Base-by-base conservation (phyloP, 2,888 invertebrate species). In the Plebejus argus region DNA sequence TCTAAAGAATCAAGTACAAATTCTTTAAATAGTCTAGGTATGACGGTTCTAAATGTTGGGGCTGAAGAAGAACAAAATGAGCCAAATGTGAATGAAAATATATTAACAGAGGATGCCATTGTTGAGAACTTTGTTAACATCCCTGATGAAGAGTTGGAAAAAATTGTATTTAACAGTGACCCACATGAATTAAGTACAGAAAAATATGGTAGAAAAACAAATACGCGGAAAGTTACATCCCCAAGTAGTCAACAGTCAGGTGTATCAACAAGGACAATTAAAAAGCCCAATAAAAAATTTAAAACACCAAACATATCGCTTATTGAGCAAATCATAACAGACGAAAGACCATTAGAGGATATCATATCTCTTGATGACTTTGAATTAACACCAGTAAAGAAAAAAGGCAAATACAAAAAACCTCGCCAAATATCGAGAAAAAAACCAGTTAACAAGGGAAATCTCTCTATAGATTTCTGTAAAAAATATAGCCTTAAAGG, bases 231-330 rank as follows among this genome's bases (percentile, higher is more conserved):
- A 82, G 76, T 82, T 12, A 77, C 85, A 28, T 80, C 83, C 23
- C 82, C 83, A 72, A 82, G 85, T 20, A 83, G 84, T 49, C 85
- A 84, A 77, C 84, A 79, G 45, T 88, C 89, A n/a, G 83, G 82
- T 61, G 91, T 88, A 79, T 89, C 91, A 3, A 82, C 82, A 23
- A 76, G 78, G 61, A 39, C 61, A 12, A 80, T 80, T 70, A 87
- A 80, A 79, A 85, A 82, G 80, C 82, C 78, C 72, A 83, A 81
- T 39, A 88, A 83, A 78, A 91, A 87, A 82, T 1, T 81, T 0
- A 91, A 89, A 81, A 81, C 90, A 8, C 90, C 91, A 53, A 93
- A 90, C 81, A 91, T 93, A 84, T 93, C 93, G 28, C 86, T 93
- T 1, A 85, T 92, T 79, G 93, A 94, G 80, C 90, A 93, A 82